Conservation (phyloP, 1,140 invertebrate genomes). For the Drosophila mojavensis region DNA sequence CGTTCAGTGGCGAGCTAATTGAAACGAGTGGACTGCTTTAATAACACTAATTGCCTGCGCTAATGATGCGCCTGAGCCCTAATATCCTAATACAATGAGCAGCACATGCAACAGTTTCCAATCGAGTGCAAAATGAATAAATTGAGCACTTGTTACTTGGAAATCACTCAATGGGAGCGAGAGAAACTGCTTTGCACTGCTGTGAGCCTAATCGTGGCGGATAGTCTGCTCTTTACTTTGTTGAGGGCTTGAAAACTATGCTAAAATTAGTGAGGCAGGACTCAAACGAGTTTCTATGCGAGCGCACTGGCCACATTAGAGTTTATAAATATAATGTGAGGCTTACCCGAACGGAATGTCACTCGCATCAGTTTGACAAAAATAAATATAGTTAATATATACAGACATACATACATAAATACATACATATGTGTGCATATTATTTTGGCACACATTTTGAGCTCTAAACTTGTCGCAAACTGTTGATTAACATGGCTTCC, state of each 20-base stretch:
- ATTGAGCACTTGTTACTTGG: not conserved
- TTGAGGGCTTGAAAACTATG: not conserved
- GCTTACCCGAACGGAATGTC: not conserved
- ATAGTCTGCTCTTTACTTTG: not conserved
- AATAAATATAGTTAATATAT: not conserved
- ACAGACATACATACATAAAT: not conserved
- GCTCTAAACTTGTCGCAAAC: conserved; percentile 19
- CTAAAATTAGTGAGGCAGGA: not conserved
- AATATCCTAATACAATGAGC: not conserved
- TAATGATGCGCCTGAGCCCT: conserved; percentile 4
- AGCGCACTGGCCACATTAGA: not conserved
- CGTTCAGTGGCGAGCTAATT: not conserved
- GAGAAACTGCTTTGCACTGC: not conserved
- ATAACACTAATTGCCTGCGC: conserved; percentile 33
- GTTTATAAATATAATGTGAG: not conserved
- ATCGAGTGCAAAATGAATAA: not conserved
- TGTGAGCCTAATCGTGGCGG: not conserved
- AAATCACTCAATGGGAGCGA: not conserved
- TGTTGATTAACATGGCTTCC: conserved; percentile 22
- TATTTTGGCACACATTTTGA: not conserved
- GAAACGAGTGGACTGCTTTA: conserved; percentile 23
- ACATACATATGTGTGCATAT: not conserved
- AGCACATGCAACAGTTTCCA: not conserved
- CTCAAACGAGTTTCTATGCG: not conserved
- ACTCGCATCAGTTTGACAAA: not conserved